Evolutionary conservation across 2,797 vertebrate species (phyloP).

Genomic region (Triplophysa bombifrons): DNA sequence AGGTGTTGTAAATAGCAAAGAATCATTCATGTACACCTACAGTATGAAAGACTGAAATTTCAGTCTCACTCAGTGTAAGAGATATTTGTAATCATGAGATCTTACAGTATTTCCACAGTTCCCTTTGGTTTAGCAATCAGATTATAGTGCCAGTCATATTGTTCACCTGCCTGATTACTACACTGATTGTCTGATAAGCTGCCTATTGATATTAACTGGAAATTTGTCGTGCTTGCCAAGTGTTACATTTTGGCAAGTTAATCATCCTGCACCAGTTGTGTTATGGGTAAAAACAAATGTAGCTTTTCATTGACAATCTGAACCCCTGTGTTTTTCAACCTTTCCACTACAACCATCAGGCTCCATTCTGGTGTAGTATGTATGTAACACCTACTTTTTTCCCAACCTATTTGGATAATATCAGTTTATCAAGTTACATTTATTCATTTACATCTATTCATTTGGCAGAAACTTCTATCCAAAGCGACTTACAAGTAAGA

Average conservation of each 20-base stretch:
- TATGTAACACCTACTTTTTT: no score
- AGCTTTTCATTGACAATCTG: no score
- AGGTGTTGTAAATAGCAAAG: background rate
- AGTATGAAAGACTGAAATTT: background rate
- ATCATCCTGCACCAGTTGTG: background rate
- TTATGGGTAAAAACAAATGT: background rate
- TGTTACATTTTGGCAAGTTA: background rate
- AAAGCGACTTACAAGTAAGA: no score
- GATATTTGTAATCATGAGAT: constrained; percentile 12
- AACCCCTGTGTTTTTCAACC: no score
- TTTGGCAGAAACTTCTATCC: no score
- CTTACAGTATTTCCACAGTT: background rate
- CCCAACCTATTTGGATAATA: no score
- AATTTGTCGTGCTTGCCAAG: background rate
- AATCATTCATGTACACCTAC: background rate
- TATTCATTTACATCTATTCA: no score
- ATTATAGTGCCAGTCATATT: constrained; percentile 15
- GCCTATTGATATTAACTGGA: constrained; percentile 11
- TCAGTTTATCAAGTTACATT: no score
- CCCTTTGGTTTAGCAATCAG: constrained; percentile 9
- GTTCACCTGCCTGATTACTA: constrained; percentile 16
- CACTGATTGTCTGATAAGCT: constrained; percentile 23
- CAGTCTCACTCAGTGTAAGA: background rate
- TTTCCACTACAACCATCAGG: no score
- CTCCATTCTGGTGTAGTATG: no score